Percentiles rank a stretch among this genome's conserved stretches.
Conservation (phyloP, 2,888 invertebrate genomes). For the Campoplex nolae region DNA sequence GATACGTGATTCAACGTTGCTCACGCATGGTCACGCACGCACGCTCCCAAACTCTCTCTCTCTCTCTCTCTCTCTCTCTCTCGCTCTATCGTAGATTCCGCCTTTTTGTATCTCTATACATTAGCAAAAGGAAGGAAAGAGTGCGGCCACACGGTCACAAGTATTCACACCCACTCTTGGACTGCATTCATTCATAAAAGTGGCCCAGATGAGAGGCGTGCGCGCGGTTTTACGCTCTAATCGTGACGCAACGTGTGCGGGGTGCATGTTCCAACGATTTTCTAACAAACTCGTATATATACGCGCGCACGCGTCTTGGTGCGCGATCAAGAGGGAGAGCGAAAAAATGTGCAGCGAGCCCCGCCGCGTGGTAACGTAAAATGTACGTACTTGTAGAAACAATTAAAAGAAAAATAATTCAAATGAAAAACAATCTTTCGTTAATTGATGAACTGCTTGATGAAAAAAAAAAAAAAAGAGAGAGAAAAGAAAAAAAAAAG, state of each 20-base stretch:
- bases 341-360: slow-evolving; percentile 37
- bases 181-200: slow-evolving; percentile 82
- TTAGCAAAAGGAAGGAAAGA: slow-evolving; percentile 27
- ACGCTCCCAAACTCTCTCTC: slow-evolving; percentile 50
- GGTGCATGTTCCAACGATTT: slow-evolving; percentile 38
- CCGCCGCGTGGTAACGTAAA: neutral
- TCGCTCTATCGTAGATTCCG: slow-evolving; percentile 32
- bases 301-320: slow-evolving; percentile 11
- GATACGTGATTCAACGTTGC: slow-evolving; percentile 46
- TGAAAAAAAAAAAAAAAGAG: no score
- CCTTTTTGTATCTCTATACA: slow-evolving; percentile 17
- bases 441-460: no score
- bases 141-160: slow-evolving; percentile 46
- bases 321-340: slow-evolving; percentile 25
- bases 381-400: neutral
- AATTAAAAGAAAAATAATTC: no score
- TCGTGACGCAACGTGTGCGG: slow-evolving; percentile 57
- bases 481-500: no score
- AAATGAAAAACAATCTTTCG: no score
- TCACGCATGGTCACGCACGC: slow-evolving; percentile 68
- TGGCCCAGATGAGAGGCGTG: slow-evolving; percentile 70
- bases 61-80: neutral
- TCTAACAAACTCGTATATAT: slow-evolving; percentile 18
- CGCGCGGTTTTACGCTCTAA: slow-evolving; percentile 35
- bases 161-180: slow-evolving; percentile 78